Evolutionary conservation across 1,140 invertebrate genomes (phyloP).

Genomic region (Caenorhabditis brenneri): DNA sequence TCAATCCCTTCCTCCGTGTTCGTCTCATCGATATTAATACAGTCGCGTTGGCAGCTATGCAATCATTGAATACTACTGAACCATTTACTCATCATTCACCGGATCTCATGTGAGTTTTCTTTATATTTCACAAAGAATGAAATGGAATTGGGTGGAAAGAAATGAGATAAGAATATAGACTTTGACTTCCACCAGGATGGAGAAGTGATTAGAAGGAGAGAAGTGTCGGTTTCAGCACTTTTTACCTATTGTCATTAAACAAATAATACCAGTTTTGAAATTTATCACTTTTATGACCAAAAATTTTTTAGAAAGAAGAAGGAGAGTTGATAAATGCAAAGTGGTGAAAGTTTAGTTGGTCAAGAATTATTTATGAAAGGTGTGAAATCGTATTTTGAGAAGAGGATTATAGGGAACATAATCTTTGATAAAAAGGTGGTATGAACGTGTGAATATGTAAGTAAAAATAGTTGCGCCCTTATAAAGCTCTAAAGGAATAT

Average conservation of each 20-base stretch:
- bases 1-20: slow-evolving; percentile 42
- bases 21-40: slow-evolving; percentile 54
- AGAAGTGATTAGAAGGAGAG: not conserved
- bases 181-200: not conserved
- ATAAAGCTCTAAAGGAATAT: no score
- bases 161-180: not conserved
- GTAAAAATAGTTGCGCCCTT: no score
- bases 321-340: no score
- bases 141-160: not conserved
- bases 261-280: not conserved
- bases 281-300: no score
- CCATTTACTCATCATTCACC: slow-evolving; percentile 56
- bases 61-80: slow-evolving; percentile 53
- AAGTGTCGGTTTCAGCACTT: not conserved
- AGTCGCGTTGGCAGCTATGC: slow-evolving; percentile 53
- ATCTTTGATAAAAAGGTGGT: no score
- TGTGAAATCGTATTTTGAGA: no score
- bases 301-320: no score
- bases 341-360: no score
- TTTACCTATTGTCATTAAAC: not conserved
- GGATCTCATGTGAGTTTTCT: slow-evolving; percentile 36
- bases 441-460: no score
- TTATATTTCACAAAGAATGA: not conserved
- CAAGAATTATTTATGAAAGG: no score
- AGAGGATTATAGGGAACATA: no score